Percentiles rank a stretch among this genome's conserved stretches.
These are phyloP conservation scores for Oreochromis mossambicus DNA, from an alignment of 2,797 vertebrate genomes.

Conservation along the genomic window DNA sequence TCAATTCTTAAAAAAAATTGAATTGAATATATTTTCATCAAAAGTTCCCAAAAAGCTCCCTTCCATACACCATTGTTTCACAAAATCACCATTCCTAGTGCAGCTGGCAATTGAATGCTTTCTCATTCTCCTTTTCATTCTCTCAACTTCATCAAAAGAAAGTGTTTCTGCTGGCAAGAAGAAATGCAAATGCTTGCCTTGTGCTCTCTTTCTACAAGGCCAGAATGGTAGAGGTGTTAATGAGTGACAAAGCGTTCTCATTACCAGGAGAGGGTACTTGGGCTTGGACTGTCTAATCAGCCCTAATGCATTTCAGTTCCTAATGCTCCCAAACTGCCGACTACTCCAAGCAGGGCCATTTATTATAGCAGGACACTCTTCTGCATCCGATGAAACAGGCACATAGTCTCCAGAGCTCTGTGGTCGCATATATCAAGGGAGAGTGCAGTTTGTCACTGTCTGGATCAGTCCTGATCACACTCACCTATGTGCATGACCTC, in stretches of 20 bases:
- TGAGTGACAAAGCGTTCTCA: conserved; percentile 76
- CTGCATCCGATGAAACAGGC: conserved; percentile 32
- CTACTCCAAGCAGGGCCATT: conserved; percentile 49
- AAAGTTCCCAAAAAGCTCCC: conserved; percentile 22
- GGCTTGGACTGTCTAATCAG: conserved; percentile 70
- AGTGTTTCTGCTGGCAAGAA: conserved; percentile 36
- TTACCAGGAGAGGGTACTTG: conserved; percentile 69
- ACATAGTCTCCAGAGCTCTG: conserved; percentile 33
- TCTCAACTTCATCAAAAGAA: conserved; percentile 45
- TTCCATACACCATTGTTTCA: conserved; percentile 38
- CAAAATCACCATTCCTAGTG: conserved; percentile 30
- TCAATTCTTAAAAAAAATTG: not conserved
- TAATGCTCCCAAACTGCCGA: conserved; percentile 66
- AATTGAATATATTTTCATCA: conserved; percentile 25
- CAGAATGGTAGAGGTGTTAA: conserved; percentile 59
- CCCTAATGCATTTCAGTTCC: conserved; percentile 69
- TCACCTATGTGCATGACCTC: not conserved
- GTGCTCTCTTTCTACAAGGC: conserved; percentile 18
- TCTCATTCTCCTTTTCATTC: conserved; percentile 36
- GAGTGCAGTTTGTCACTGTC: conserved; percentile 36
- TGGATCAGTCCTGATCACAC: conserved; percentile 15
- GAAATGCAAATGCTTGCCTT: conserved; percentile 41
- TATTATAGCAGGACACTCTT: conserved; percentile 46
- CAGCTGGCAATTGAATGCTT: conserved; percentile 30
- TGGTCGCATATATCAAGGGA: conserved; percentile 24